Evolutionary conservation across 1,140 invertebrate genomes (phyloP).

Genomic region (Mya arenaria): DNA sequence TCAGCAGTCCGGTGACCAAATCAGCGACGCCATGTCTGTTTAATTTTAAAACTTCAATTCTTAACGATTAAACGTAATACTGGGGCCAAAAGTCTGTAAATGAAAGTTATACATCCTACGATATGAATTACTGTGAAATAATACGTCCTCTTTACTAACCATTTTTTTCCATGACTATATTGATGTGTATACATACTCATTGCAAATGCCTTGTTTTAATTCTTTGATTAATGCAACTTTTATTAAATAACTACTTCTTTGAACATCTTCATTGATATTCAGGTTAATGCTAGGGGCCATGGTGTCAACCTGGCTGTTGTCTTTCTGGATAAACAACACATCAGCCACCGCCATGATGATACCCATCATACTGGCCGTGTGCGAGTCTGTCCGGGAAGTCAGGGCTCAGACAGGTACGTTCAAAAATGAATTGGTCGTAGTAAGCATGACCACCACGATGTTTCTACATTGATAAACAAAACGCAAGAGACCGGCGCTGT

Average conservation of each 20-base stretch:
- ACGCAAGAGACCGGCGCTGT: too few relatives aligned
- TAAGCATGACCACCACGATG: too few relatives aligned
- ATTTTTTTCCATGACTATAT: background rate
- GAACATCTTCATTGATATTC: background rate
- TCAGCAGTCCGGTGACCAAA: background rate
- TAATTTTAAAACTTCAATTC: background rate
- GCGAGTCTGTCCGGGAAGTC: too few relatives aligned
- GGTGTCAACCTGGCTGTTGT: conserved; percentile 74
- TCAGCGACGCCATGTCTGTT: background rate
- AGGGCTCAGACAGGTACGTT: too few relatives aligned
- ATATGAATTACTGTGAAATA: background rate
- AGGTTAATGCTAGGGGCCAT: conserved; percentile 75
- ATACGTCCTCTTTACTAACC: background rate
- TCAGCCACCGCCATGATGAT: too few relatives aligned
- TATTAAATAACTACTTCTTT: background rate
- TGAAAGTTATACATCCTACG: background rate
- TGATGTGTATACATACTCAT: background rate
- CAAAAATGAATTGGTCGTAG: too few relatives aligned
- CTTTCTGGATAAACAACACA: conserved; percentile 79
- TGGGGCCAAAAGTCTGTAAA: too few relatives aligned
- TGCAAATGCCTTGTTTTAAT: background rate
- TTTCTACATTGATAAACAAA: too few relatives aligned
- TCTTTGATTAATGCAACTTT: background rate
- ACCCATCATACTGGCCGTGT: too few relatives aligned
- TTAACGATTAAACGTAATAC: background rate